Base-by-base conservation (phyloP, 2,888 invertebrate genomes). In the Epinotia bilunana region DNA sequence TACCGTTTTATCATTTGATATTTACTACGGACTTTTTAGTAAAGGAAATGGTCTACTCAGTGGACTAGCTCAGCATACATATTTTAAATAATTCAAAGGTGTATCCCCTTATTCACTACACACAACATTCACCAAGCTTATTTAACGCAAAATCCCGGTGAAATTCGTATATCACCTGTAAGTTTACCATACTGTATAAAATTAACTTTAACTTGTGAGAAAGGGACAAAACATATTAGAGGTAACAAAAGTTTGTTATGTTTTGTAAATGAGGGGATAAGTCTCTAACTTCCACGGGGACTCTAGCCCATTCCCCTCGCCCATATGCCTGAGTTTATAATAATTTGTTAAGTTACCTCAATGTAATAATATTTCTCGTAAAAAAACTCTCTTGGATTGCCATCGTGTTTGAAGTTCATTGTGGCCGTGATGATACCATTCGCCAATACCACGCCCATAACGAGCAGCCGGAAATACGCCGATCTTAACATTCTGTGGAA, bases 341-440 rank as follows among this genome's bases (percentile, higher is more conserved):
- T 60, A 12, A 9, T 39, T 39, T 39, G 7, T 58, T 61, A 9
- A 18, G 43, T 57, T 80, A 96, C 96, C 95, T 99, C 99, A 74
- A 98, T 97, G 86, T 98, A 98, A 87, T 99, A 99, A 91, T 99
- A 99, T 83, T 97, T 97, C 86, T 97, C 96, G 83, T 98, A 98
- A 84, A 98, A 98, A 61, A 96, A 96, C 81, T 96, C 95, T 67
- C 98, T 93, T 0, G 97, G 97, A 80, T 97, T 94, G 73, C 97
- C 98, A 85, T 99, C 98, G 83, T 99, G 98, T 86, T 98, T 97
- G 87, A 99, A 99, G 80, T 97, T 97, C 96, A 99, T 98, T 7
- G 98, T 98, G 0, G 99, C 99, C 16, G 99, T 99, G 49, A 98
- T 98, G 72, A 99, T 96, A 11, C 99, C 99, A 91, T 99, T 99